Percentiles rank a stretch among this genome's conserved stretches.
phyloP scores from a whole-genome alignment of 30 jellyfish, hydroid and myxozoan genomes.

The Chironex yamaguchii region DNA sequence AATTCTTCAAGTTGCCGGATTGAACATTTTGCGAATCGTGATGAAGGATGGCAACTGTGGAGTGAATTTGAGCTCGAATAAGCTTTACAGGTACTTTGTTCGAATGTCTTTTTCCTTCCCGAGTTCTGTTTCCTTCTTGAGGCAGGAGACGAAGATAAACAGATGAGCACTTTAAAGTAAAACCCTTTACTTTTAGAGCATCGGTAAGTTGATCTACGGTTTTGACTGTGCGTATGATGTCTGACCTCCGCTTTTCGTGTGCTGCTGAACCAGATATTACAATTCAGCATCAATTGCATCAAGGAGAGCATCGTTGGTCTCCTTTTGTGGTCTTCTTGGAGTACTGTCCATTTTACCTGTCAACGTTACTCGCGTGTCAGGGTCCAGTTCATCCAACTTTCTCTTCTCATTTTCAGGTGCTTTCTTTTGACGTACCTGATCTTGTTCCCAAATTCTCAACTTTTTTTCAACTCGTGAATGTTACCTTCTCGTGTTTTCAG shows the following conservation, averaged over 20 bases:
- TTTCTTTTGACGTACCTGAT: neutral
- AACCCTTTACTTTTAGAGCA: neutral
- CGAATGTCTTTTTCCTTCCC: neutral
- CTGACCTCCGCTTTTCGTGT: neutral
- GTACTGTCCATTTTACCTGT: neutral
- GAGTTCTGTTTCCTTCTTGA: too few relatives aligned
- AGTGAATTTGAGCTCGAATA: neutral
- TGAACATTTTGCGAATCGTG: neutral
- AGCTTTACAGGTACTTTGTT: neutral
- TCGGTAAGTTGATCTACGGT: neutral
- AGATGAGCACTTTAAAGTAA: neutral
- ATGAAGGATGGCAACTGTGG: neutral
- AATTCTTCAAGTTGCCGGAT: too few relatives aligned
- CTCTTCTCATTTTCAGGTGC: neutral
- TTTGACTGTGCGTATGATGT: neutral
- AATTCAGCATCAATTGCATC: too few relatives aligned
- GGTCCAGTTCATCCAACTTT: neutral
- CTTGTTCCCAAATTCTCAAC: neutral
- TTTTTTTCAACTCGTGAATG: neutral
- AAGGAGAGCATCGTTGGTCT: neutral
- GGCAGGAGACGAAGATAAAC: too few relatives aligned
- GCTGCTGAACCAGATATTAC: too few relatives aligned
- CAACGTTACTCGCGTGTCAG: neutral
- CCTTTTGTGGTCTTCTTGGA: neutral
- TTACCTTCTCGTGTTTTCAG: neutral